Conservation (phyloP, 2,888 invertebrate genomes). For the Caenorhabditis doughertyi region DNA sequence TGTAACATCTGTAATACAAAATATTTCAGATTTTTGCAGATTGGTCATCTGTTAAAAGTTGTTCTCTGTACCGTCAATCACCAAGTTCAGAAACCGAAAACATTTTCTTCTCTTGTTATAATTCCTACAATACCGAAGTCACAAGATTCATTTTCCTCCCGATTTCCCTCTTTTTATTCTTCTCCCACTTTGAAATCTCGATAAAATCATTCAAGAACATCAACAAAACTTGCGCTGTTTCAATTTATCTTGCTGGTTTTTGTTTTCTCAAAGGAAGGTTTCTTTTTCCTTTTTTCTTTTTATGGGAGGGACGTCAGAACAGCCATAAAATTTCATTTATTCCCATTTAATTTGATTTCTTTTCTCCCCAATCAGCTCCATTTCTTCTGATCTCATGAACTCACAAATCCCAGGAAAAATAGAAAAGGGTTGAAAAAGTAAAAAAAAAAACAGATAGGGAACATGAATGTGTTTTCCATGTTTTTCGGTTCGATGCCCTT, state of each 20-base stretch:
- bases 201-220: conserved; percentile 56
- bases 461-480: conserved; percentile 3
- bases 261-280: background rate
- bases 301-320: background rate
- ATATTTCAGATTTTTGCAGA: no score
- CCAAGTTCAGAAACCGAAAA: conserved; percentile 4
- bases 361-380: background rate
- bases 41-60: background rate
- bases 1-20: no score
- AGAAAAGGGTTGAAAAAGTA: background rate
- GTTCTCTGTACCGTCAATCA: conserved; percentile 13
- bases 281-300: background rate
- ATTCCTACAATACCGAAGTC: conserved; percentile 14
- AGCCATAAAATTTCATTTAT: conserved; percentile 9
- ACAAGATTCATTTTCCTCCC: conserved; percentile 31
- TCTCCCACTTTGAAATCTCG: conserved; percentile 11
- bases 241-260: conserved; percentile 32
- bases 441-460: background rate
- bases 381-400: background rate
- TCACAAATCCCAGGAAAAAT: background rate
- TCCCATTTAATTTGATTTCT: background rate
- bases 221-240: conserved; percentile 40
- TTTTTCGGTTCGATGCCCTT: conserved; percentile 19
- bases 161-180: conserved; percentile 4
- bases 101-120: no score